Conservation (phyloP, 2,113 vertebrate genomes). For the Seriola aureovittata region DNA sequence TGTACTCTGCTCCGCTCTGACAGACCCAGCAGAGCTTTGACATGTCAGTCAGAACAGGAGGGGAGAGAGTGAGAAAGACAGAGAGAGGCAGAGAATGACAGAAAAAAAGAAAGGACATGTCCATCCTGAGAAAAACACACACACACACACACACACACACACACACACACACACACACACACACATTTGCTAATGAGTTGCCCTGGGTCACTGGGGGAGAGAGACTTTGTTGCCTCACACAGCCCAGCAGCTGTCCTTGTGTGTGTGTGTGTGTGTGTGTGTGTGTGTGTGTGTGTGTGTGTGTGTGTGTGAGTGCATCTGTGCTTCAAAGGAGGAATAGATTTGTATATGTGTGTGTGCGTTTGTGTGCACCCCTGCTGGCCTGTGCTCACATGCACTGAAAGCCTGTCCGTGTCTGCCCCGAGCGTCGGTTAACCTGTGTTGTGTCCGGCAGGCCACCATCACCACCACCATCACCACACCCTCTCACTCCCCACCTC, state of each 20-base stretch:
- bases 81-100: conserved; percentile 40
- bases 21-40: conserved; percentile 63
- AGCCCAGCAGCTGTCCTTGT: conserved; percentile 52
- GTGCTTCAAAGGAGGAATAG: conserved; percentile 5
- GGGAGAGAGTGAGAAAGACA: conserved; percentile 35
- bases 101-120: conserved; percentile 31
- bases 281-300: conserved; percentile 4
- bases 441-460: conserved; percentile 92
- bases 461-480: conserved; percentile 84
- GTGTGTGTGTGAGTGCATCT: conserved; percentile 5
- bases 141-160: conserved; percentile 54
- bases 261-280: conserved; percentile 1
- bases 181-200: conserved; percentile 71
- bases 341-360: conserved; percentile 12
- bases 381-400: conserved; percentile 37
- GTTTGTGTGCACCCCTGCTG: conserved; percentile 26
- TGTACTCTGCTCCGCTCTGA: conserved; percentile 63
- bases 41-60: conserved; percentile 69
- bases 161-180: conserved; percentile 51
- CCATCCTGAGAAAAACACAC: conserved; percentile 56
- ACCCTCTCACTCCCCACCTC: conserved; percentile 93
- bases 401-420: conserved; percentile 45
- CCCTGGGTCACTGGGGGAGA: conserved; percentile 49
- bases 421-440: conserved; percentile 76
- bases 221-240: conserved; percentile 55